Percentiles rank a stretch among this genome's conserved stretches.
Conservation (phyloP, 2,797 vertebrate genomes). For the Acanthopagrus latus region DNA sequence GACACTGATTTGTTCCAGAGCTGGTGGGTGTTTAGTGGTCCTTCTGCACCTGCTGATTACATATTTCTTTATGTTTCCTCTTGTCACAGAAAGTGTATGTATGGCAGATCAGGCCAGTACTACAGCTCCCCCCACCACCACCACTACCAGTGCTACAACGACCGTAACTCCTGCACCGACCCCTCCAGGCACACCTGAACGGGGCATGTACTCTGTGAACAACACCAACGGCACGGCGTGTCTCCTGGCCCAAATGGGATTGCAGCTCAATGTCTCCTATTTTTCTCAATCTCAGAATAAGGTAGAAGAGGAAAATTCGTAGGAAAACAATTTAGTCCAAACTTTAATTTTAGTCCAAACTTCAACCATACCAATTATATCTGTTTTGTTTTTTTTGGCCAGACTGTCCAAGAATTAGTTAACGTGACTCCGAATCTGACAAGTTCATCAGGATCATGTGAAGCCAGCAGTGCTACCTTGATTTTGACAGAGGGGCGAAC, state of each 20-base stretch:
- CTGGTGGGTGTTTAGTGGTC: not conserved
- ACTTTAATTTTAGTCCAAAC: not conserved
- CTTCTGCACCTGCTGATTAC: not conserved
- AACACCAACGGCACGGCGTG: slow-evolving; percentile 74
- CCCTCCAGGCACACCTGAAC: slow-evolving; percentile 78
- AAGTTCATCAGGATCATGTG: slow-evolving; percentile 83
- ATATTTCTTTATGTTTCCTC: not conserved
- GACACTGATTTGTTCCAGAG: not conserved
- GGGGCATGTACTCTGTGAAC: slow-evolving; percentile 84
- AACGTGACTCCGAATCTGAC: slow-evolving; percentile 86
- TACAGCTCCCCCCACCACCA: slow-evolving; percentile 65
- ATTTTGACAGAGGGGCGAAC: slow-evolving; percentile 76
- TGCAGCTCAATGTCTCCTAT: slow-evolving; percentile 93
- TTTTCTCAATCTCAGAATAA: slow-evolving; percentile 78
- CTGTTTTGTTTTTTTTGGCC: slow-evolving; percentile 2
- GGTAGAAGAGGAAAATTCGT: slow-evolving; percentile 61
- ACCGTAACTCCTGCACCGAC: slow-evolving; percentile 54
- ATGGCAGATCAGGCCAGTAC: slow-evolving; percentile 80
- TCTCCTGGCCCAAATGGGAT: slow-evolving; percentile 86
- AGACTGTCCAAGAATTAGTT: slow-evolving; percentile 81
- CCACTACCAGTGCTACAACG: slow-evolving; percentile 52
- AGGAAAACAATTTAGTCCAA: not conserved
- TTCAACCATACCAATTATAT: not conserved
- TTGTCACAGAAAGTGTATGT: slow-evolving; percentile 87
- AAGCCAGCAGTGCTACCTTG: slow-evolving; percentile 77